Evolutionary conservation across 2,797 vertebrate genomes (phyloP).

Genomic region (Chromobotia macracanthus): DNA sequence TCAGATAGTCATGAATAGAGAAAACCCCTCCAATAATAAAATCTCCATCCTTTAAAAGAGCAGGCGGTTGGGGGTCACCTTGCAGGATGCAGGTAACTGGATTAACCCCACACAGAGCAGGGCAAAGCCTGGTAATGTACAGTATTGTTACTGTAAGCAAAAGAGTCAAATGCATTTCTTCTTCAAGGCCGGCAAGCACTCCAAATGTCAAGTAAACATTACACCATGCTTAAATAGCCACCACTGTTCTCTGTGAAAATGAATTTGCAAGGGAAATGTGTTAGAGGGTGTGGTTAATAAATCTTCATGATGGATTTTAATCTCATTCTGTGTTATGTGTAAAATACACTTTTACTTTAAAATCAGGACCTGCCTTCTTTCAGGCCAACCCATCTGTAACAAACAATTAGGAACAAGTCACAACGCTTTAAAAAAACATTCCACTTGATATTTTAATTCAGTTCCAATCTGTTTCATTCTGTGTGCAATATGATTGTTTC

Average conservation of each 20-base stretch:
- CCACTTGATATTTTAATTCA: too few relatives aligned
- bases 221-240: neutral
- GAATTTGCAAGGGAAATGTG: neutral
- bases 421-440: too few relatives aligned
- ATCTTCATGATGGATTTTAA: too few relatives aligned
- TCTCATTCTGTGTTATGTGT: too few relatives aligned
- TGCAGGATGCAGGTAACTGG: conserved; percentile 38
- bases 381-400: too few relatives aligned
- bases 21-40: conserved; percentile 57
- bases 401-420: too few relatives aligned
- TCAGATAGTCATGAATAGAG: conserved; percentile 40
- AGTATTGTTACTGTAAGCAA: conserved; percentile 14
- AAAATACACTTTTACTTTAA: too few relatives aligned
- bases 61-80: conserved; percentile 16
- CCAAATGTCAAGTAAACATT: neutral
- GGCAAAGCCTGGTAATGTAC: conserved; percentile 3
- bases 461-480: too few relatives aligned
- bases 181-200: neutral
- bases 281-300: conserved; percentile 4
- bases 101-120: conserved; percentile 5
- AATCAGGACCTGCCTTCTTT: too few relatives aligned
- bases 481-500: too few relatives aligned
- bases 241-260: neutral
- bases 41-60: conserved; percentile 49
- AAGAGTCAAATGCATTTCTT: conserved; percentile 20